These are phyloP conservation scores for Nomada ruficornis DNA, from an alignment of 2,888 invertebrate genomes.

Conservation along the genomic window DNA sequence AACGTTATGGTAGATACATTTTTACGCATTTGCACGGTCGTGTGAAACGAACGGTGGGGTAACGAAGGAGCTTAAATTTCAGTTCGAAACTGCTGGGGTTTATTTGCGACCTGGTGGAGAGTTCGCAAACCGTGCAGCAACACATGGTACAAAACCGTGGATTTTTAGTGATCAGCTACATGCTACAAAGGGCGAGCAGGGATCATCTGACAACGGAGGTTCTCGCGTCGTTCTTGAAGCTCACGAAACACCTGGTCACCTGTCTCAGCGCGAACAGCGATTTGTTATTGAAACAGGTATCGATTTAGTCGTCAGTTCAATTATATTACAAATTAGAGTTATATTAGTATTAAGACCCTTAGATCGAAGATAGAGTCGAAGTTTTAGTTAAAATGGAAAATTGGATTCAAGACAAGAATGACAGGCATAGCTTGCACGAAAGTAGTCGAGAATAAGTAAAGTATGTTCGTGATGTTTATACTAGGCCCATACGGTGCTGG, in stretches of 20 bases:
- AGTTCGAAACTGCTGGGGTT: constrained; percentile 98
- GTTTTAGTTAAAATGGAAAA: not conserved
- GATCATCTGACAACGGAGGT: constrained; percentile 98
- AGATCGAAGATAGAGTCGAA: constrained; percentile 21
- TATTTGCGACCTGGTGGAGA: constrained; percentile 98
- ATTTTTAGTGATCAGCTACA: constrained; percentile 98
- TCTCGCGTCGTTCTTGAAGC: constrained; percentile 94
- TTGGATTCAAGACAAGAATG: not conserved
- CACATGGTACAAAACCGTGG: constrained; percentile 99
- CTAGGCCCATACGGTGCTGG: no score
- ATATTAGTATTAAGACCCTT: constrained; percentile 15
- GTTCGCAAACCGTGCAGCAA: constrained; percentile 98
- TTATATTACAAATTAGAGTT: constrained; percentile 37
- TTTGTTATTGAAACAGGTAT: constrained; percentile 95
- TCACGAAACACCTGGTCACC: constrained; percentile 96
- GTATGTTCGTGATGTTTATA: no score
- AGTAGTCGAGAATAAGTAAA: constrained; percentile 16
- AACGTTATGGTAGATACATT: constrained; percentile 90
- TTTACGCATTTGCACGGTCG: not conserved
- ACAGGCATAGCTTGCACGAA: constrained; percentile 47
- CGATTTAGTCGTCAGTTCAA: constrained; percentile 54
- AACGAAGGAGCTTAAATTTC: constrained; percentile 13
- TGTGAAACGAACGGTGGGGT: not conserved
- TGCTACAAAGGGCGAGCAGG: constrained; percentile 96
- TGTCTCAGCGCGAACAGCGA: constrained; percentile 97